These are phyloP conservation scores for Dermatemys mawii DNA, from an alignment of 2,113 vertebrate species.

Conservation along the genomic window DNA sequence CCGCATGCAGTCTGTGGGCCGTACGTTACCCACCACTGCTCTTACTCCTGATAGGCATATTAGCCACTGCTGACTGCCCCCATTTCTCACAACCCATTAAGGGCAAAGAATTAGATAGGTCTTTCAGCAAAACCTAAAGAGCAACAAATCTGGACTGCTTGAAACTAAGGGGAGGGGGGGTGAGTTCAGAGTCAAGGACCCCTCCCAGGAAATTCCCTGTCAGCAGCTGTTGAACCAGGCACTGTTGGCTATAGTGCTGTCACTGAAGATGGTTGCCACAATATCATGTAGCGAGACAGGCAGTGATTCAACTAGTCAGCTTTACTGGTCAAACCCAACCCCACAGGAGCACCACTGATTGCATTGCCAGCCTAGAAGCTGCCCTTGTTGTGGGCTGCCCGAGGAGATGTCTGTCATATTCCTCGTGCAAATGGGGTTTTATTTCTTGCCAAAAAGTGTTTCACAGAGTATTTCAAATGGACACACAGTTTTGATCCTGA, in stretches of 20 bases:
- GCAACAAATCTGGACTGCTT: not conserved
- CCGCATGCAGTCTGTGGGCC: too few relatives aligned
- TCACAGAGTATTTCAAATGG: not conserved
- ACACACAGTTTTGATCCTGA: rapidly evolving
- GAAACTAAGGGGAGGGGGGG: not conserved
- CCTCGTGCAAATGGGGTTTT: not conserved
- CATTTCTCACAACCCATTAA: not conserved
- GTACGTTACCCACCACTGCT: too few relatives aligned
- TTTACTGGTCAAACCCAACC: not conserved
- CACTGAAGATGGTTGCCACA: not conserved
- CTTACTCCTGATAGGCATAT: not conserved
- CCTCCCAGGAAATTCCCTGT: slow-evolving; percentile 8
- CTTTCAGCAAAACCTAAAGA: not conserved
- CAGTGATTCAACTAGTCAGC: not conserved
- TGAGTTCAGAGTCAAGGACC: not conserved
- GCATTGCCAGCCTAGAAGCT: not conserved
- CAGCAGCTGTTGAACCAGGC: slow-evolving; percentile 4
- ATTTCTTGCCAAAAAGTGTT: not conserved
- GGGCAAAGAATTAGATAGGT: rapidly evolving
- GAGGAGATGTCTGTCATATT: not conserved
- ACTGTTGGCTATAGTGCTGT: rapidly evolving
- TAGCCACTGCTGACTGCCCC: not conserved
- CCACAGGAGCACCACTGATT: not conserved
- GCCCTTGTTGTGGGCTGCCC: not conserved
- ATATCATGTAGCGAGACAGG: not conserved